Evolutionary conservation across 2,888 invertebrate species (phyloP).

Genomic region (Rhabditoides inermis): DNA sequence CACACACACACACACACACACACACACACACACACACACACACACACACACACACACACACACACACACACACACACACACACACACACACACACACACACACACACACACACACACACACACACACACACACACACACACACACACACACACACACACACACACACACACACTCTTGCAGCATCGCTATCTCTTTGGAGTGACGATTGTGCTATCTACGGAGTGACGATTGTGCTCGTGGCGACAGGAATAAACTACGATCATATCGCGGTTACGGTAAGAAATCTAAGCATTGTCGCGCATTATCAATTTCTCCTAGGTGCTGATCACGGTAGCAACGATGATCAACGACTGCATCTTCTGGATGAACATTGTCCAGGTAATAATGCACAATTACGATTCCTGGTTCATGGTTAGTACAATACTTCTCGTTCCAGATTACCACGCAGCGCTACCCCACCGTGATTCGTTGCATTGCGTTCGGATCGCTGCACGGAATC

Average conservation of each 20-base stretch:
- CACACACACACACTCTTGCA: too few species aligned
- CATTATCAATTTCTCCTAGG: too few species aligned
- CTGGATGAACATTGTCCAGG: conserved; percentile 46
- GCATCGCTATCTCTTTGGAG: too few species aligned
- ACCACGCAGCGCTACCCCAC: conserved; percentile 47
- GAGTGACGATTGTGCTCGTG: conserved; percentile 29
- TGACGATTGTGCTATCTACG: conserved; percentile 26
- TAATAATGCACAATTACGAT: background rate
- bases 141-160: too few species aligned
- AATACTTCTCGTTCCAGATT: conserved; percentile 6
- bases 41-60: too few species aligned
- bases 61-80: too few species aligned
- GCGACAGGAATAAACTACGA: conserved; percentile 19
- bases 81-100: too few species aligned
- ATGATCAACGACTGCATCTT: conserved; percentile 47
- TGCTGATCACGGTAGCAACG: conserved; percentile 20
- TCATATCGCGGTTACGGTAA: conserved; percentile 17
- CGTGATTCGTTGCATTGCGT: conserved; percentile 46
- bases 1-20: too few species aligned
- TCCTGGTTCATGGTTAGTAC: background rate
- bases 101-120: too few species aligned
- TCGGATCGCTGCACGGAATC: conserved; percentile 40
- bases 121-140: too few species aligned
- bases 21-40: too few species aligned
- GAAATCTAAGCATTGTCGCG: too few species aligned